Evolutionary conservation across 2,113 vertebrate species (phyloP).

Genomic region (Anolis carolinensis): DNA sequence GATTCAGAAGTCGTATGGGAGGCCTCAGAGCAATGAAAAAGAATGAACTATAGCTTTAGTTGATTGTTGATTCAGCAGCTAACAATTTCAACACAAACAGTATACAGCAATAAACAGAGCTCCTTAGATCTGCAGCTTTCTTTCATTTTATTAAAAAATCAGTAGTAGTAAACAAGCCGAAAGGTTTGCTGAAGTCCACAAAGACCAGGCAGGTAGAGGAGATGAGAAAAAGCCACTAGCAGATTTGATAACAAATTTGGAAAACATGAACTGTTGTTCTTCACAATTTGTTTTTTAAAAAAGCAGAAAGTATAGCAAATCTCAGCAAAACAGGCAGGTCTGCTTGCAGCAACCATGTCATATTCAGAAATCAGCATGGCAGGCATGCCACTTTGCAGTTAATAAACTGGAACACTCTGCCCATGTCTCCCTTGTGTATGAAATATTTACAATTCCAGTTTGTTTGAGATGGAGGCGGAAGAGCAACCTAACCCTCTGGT

Average conservation of each 20-base stretch:
- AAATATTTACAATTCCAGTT: background rate
- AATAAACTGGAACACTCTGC: slow-evolving; percentile 18
- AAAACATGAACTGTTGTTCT: slow-evolving; percentile 38
- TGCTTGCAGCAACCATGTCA: background rate
- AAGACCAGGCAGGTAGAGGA: background rate
- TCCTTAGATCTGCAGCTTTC: slow-evolving; percentile 45
- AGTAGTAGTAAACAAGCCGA: slow-evolving; percentile 31
- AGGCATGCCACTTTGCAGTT: slow-evolving; percentile 3
- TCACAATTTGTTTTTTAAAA: slow-evolving; percentile 18
- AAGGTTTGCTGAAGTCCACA: background rate
- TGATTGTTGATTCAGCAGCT: background rate
- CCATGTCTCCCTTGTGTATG: background rate
- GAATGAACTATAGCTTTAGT: slow-evolving; percentile 39
- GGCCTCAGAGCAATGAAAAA: slow-evolving; percentile 54
- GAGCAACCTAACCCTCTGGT: background rate
- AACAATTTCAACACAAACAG: background rate
- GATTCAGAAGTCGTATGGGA: slow-evolving; percentile 40
- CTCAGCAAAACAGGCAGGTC: background rate
- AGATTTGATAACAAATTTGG: background rate
- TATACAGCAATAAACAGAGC: background rate
- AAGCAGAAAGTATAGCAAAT: background rate
- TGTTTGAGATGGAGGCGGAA: background rate
- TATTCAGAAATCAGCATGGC: background rate
- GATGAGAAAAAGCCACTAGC: background rate
- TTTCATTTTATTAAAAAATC: slow-evolving; percentile 32